phyloP scores from a whole-genome alignment of 2,797 vertebrate species.

The Melanotaenia pygmaea region DNA sequence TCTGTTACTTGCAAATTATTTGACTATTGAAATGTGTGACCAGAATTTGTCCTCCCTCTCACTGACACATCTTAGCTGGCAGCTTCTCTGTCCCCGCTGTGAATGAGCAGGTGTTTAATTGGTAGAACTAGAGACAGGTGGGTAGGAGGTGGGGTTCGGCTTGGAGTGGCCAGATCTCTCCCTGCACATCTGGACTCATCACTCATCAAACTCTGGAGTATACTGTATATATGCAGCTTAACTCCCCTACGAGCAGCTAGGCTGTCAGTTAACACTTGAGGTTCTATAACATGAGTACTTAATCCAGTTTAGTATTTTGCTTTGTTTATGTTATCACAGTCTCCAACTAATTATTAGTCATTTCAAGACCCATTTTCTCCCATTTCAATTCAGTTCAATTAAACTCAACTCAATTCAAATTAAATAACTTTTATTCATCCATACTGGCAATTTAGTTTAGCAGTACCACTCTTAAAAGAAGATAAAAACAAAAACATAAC shows the following conservation, averaged over 20 bases:
- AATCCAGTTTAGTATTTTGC: background rate
- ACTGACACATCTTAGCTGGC: background rate
- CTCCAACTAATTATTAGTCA: background rate
- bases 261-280: background rate
- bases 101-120: background rate
- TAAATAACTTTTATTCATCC: too few species aligned
- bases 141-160: background rate
- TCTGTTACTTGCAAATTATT: background rate
- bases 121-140: constrained; percentile 1
- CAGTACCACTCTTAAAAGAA: too few species aligned
- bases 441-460: background rate
- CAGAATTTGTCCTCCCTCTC: background rate
- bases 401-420: too few species aligned
- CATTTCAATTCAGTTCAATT: background rate
- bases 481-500: background rate
- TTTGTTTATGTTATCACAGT: background rate
- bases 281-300: background rate
- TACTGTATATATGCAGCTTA: background rate
- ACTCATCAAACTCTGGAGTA: background rate
- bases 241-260: background rate
- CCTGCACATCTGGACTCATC: constrained; percentile 1
- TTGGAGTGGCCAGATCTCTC: background rate
- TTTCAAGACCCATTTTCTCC: background rate
- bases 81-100: background rate
- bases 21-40: background rate